Percentiles rank a stretch among this genome's conserved stretches.
Evolutionary conservation across 2,888 invertebrate species (phyloP).

Genomic region (Hydropsyche betteni): DNA sequence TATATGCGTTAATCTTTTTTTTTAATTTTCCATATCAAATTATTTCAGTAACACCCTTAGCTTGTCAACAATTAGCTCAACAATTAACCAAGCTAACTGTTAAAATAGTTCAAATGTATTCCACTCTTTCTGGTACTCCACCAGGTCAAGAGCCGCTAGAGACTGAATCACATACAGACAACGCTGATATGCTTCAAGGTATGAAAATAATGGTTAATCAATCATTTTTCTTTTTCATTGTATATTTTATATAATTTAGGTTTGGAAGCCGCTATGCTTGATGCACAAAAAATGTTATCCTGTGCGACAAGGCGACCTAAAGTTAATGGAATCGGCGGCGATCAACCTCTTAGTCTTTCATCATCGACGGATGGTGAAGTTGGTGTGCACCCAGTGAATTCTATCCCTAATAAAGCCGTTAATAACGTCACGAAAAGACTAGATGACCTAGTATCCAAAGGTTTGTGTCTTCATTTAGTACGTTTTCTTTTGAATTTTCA

Average conservation of each 20-base stretch:
- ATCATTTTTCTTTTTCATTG: too few relatives aligned
- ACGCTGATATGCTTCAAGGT: constrained; percentile 61
- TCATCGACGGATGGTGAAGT: constrained; percentile 53
- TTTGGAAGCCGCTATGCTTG: constrained; percentile 67
- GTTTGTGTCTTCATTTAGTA: constrained; percentile 53
- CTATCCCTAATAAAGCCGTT: constrained; percentile 48
- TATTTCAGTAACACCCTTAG: constrained; percentile 62
- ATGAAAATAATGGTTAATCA: neutral
- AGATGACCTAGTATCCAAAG: constrained; percentile 60
- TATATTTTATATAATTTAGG: constrained; percentile 54
- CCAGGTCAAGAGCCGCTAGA: constrained; percentile 56
- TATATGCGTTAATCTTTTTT: neutral
- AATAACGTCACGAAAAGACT: constrained; percentile 57
- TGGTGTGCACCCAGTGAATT: constrained; percentile 11
- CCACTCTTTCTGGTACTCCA: constrained; percentile 68
- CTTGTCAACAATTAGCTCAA: constrained; percentile 64
- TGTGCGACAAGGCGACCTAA: constrained; percentile 58
- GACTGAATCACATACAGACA: constrained; percentile 53
- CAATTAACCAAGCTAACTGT: constrained; percentile 74
- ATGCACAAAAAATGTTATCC: constrained; percentile 68
- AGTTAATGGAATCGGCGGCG: constrained; percentile 43
- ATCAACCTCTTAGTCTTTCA: constrained; percentile 55
- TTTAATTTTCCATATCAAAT: neutral
- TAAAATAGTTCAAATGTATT: constrained; percentile 76
- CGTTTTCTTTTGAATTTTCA: neutral